phyloP scores from a whole-genome alignment of 2,888 invertebrate genomes.

The Lochmaea capreae region DNA sequence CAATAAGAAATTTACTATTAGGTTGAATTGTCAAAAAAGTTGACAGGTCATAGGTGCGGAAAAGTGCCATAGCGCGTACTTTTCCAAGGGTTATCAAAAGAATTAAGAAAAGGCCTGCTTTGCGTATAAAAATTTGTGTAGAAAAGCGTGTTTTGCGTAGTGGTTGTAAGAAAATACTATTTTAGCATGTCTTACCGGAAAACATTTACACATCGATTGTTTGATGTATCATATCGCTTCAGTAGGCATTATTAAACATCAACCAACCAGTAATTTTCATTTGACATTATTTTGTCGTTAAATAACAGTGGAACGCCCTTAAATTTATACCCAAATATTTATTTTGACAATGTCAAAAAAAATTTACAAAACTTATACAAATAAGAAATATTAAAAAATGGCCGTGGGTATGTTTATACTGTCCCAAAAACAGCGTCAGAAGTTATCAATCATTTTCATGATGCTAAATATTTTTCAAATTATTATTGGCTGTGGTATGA shows the following conservation, averaged over 20 bases:
- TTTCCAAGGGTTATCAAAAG: no score
- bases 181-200: no score
- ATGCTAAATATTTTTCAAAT: slow-evolving; percentile 58
- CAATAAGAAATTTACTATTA: no score
- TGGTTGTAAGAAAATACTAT: no score
- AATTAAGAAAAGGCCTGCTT: no score
- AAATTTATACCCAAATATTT: slow-evolving; percentile 29
- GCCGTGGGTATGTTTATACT: slow-evolving; percentile 57
- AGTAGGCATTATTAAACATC: background rate
- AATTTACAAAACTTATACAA: slow-evolving; percentile 28
- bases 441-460: slow-evolving; percentile 54
- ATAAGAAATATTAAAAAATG: slow-evolving; percentile 48
- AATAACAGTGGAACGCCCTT: background rate
- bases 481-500: slow-evolving; percentile 58
- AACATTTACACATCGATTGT: no score
- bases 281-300: background rate
- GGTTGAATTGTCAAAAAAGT: no score
- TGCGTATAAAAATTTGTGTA: no score
- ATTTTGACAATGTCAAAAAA: slow-evolving; percentile 35
- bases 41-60: no score
- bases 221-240: no score
- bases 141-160: no score
- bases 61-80: no score
- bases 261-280: background rate
- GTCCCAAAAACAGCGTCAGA: slow-evolving; percentile 54